Percentiles rank a stretch among this genome's conserved stretches.
Conservation (phyloP, 2,888 invertebrate species). For the Lasiommata megera region DNA sequence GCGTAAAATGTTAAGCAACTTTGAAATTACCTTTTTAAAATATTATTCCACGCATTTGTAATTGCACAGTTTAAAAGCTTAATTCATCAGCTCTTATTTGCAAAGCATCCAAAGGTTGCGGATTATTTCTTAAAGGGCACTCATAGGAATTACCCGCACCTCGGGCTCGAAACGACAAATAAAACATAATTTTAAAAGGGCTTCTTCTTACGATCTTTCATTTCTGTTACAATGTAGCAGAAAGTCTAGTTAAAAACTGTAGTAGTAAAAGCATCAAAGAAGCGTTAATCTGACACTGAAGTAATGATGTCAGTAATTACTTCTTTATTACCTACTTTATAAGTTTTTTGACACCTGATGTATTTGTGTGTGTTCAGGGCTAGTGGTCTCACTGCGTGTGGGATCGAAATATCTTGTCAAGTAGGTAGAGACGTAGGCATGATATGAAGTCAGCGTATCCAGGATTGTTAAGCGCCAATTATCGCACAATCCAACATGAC, state of each 20-base stretch:
- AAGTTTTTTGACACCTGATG: too few relatives aligned
- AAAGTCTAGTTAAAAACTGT: not conserved
- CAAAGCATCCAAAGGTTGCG: slow-evolving; percentile 26
- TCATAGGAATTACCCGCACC: slow-evolving; percentile 5
- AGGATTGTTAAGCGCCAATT: slow-evolving; percentile 10
- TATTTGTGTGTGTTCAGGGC: too few relatives aligned
- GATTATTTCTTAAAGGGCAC: slow-evolving; percentile 21
- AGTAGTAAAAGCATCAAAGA: not conserved
- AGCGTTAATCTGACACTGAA: not conserved
- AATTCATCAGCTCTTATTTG: slow-evolving; percentile 28
- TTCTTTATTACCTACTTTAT: too few relatives aligned
- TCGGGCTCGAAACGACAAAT: slow-evolving; percentile 1
- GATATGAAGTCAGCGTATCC: not conserved
- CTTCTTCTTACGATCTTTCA: not conserved
- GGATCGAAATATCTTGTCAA: too few relatives aligned
- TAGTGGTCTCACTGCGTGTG: too few relatives aligned
- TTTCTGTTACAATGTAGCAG: not conserved
- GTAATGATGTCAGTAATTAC: not conserved
- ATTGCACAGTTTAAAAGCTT: slow-evolving; percentile 30
- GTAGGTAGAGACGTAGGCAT: not conserved
- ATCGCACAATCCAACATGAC: slow-evolving; percentile 6
- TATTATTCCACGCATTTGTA: slow-evolving; percentile 25
- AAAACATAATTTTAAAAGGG: not conserved
- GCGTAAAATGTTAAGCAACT: not conserved
- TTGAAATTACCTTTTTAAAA: slow-evolving; percentile 23